Evolutionary conservation across 2,113 vertebrate genomes (phyloP), one percentile per base, ranked within the genome.

Genomic region (Esox niger): DNA sequence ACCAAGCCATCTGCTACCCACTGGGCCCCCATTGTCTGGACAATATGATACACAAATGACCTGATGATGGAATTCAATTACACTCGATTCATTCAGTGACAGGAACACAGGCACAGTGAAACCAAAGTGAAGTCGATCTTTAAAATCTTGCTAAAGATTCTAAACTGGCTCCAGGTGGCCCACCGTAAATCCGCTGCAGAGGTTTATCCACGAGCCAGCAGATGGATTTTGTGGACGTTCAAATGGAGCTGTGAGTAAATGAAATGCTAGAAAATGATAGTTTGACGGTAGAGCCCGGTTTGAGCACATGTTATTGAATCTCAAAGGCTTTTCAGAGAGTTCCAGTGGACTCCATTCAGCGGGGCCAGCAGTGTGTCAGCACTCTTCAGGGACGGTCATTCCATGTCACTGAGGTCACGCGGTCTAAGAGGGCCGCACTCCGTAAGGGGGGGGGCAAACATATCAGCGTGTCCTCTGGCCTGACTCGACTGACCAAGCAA

Each of bases 331-430:
- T 65, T 76, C 64, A n/a, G 8, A 55, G 23, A 56, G 67, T 30
- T 55, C 59, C 66, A 73, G 58, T n/a, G 31, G 32, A 35, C 64
- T 75, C 29, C 47, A 68, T 76, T 77, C 78, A 79, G 74, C 32
- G 47, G 57, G 52, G 73, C 25, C 30, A 62, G 61, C 31, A 38
- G 70, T 5, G 43, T 17, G 60, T 76, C 73, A 71, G 70, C 75
- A 68, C 58, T 75, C 77, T 71, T 70, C 13, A 75, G 64, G 55
- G 73, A 33, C 57, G 1, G 75, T 79, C 84, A 87, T 74, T 76
- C 65, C 74, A 87, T 82, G 74, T 84, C 61, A 38, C 69, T 67
- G 35, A 31, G 38, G 77, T 84, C 82, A 84, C 74, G 75, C 82
- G 82, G 61, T 66, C 32, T 49, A 43, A 26, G 64, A 49, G 65